phyloP scores from a whole-genome alignment of 2,888 invertebrate species.

The Athalia rosae region DNA sequence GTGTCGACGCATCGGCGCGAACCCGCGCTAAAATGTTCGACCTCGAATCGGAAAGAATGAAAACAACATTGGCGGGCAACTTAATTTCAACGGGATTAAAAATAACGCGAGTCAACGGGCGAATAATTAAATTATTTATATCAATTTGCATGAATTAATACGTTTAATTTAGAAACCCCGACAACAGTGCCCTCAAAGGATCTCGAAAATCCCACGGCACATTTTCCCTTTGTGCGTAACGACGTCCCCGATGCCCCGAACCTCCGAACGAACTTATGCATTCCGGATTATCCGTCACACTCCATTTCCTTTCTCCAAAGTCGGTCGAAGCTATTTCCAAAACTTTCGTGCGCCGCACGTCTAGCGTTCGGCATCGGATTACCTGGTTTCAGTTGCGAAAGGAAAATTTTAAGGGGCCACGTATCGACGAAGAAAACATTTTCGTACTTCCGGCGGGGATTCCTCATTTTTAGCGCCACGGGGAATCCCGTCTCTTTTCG shows the following conservation, averaged over 20 bases:
- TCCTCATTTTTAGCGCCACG: background rate
- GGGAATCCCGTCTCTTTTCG: constrained; percentile 31
- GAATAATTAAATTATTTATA: constrained; percentile 21
- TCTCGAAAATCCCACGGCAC: constrained; percentile 18
- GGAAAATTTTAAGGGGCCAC: background rate
- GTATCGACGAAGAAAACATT: too few species aligned
- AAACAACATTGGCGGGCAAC: background rate
- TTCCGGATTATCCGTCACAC: constrained; percentile 24
- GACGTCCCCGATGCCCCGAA: constrained; percentile 1
- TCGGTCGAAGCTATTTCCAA: background rate
- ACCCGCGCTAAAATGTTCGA: background rate
- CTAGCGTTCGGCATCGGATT: background rate
- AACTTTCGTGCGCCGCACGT: background rate
- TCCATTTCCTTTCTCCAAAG: constrained; percentile 10
- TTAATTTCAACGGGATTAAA: background rate
- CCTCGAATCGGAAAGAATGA: background rate
- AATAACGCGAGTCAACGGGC: constrained; percentile 17
- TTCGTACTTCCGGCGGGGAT: too few species aligned
- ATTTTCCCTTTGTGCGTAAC: constrained; percentile 18
- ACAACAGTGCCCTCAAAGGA: background rate
- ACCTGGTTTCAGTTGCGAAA: background rate
- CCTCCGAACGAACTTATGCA: constrained; percentile 17
- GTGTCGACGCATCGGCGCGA: too few species aligned
- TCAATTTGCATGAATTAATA: constrained; percentile 36
- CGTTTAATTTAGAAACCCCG: constrained; percentile 28